Evolutionary conservation across 2,797 vertebrate species (phyloP), one percentile per base, ranked within the genome.

Genomic region (Oreonectes daqikongensis): DNA sequence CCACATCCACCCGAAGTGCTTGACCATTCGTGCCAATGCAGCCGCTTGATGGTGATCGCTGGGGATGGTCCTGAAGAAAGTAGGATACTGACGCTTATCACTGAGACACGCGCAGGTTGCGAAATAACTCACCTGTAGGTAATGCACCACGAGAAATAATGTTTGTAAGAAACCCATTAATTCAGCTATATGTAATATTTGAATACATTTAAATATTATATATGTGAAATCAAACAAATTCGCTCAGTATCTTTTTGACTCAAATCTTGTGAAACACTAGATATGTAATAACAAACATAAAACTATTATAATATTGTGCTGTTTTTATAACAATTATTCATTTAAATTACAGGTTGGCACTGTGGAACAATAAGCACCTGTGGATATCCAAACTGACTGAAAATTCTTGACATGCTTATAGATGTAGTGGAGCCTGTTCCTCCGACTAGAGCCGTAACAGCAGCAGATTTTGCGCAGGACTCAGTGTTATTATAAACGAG

Each of bases 1-100:
- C 90, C 89, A 90, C 2, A 87, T 92, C 92, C 92, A 93, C 18
- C 84, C 91, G 35, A 89, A 91, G 50, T 85, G 81, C 76, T 90
- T 91, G 65, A 0, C 75, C 74, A 92, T 81, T 9, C 83, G 83
- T 57, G 85, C 89, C 70, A 92, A 71, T 1, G 87, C 89, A 0
- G 83, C 85, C 0, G 89, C 89, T 81, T 91, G 92, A 53, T 87
- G 89, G 14, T 89, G 86, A n/a, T 93, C 92, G 53, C 90, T 92
- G 3, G 91, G 90, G 53, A 92, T 84, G 20, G 75, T 82, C 52
- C 81, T 77, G 38, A 80, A 80, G 28, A 83, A 83, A 15, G 74
- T 32, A 11, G 78, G 78, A 53, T 74, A 61, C n/a, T 80, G 69
- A 18, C n/a, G 12, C 26, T 83, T 83, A 55, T 83, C 81, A 42